Conservation (phyloP, 2,888 invertebrate species). For the Acanthosepion esculentum region DNA sequence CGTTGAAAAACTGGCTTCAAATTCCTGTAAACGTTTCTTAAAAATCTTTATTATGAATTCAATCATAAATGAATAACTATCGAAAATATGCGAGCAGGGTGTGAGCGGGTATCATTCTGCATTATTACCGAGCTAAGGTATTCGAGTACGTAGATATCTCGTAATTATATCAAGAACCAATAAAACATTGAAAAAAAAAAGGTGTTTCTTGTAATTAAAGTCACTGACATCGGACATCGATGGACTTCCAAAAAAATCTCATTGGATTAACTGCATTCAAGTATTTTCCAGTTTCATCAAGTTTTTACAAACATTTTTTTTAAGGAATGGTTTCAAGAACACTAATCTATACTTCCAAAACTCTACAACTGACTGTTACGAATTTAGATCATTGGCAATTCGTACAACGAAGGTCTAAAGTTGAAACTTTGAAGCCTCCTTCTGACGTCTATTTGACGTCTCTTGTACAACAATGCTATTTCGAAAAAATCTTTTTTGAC, state of each 20-base stretch:
- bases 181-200: too few relatives aligned
- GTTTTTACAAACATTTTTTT: background rate
- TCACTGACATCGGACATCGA: background rate
- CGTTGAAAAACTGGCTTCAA: too few relatives aligned
- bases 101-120: too few relatives aligned
- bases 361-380: background rate
- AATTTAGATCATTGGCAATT: constrained; percentile 14
- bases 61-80: too few relatives aligned
- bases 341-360: background rate
- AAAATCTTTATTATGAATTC: too few relatives aligned
- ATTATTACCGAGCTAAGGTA: too few relatives aligned
- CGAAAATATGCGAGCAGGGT: too few relatives aligned
- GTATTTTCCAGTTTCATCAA: background rate
- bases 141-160: too few relatives aligned
- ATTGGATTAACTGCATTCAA: background rate
- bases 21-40: too few relatives aligned
- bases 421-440: background rate
- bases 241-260: background rate
- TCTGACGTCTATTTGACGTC: background rate
- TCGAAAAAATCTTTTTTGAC: background rate
- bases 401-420: background rate
- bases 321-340: background rate
- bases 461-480: background rate
- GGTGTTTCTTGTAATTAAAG: too few relatives aligned
- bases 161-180: too few relatives aligned